These are phyloP conservation scores for Hypselothyrea guttata DNA, from an alignment of 2,888 invertebrate genomes.

Conservation along the genomic window DNA sequence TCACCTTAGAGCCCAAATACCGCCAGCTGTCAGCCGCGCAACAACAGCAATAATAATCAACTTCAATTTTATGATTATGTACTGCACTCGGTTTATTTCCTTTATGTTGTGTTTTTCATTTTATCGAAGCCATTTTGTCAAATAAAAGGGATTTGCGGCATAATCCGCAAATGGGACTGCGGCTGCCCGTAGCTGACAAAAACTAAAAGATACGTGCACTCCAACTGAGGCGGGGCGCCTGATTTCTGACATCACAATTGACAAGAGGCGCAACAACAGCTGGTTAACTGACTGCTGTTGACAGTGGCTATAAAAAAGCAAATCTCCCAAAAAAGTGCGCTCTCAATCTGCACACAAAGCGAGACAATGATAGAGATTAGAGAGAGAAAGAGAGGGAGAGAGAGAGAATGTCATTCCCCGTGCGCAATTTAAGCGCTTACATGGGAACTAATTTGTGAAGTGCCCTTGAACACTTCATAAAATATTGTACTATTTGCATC, in stretches of 20 bases:
- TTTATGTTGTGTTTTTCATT: constrained; percentile 47
- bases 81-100: constrained; percentile 16
- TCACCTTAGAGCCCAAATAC: constrained; percentile 42
- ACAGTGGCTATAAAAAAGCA: constrained; percentile 34
- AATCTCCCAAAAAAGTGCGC: constrained; percentile 28
- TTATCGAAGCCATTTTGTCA: constrained; percentile 74
- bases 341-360: constrained; percentile 49
- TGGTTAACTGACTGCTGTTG: constrained; percentile 57
- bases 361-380: constrained; percentile 49
- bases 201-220: constrained; percentile 16
- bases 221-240: constrained; percentile 40
- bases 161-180: constrained; percentile 71
- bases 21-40: constrained; percentile 54
- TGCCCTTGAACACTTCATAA: constrained; percentile 79
- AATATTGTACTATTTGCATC: constrained; percentile 72
- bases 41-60: constrained; percentile 61
- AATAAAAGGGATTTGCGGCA: constrained; percentile 68
- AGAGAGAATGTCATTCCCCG: constrained; percentile 9
- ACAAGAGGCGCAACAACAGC: constrained; percentile 64
- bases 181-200: constrained; percentile 55
- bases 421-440: constrained; percentile 68
- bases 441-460: constrained; percentile 81
- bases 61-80: constrained; percentile 61
- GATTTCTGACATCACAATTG: constrained; percentile 76
- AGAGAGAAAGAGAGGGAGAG: constrained; percentile 19